phyloP scores from a whole-genome alignment of 2,113 vertebrate genomes.

The Tenrec ecaudatus region DNA sequence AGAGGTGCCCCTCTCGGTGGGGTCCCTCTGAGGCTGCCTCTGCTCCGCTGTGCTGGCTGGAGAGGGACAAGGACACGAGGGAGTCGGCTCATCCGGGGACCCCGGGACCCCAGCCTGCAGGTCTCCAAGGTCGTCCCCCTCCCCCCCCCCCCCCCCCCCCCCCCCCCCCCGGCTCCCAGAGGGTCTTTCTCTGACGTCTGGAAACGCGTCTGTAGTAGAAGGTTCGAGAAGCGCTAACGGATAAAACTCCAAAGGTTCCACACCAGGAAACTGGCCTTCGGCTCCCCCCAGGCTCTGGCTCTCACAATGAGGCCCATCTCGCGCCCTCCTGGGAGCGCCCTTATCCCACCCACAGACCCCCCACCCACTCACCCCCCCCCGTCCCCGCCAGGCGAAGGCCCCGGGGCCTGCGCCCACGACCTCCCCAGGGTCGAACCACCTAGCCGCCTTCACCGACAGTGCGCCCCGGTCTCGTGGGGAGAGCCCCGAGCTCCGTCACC shows the following conservation, averaged over 20 bases:
- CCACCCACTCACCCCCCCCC: too few relatives aligned
- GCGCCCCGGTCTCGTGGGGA: accelerated
- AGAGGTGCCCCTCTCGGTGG: accelerated
- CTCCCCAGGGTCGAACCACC: not conserved
- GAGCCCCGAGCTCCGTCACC: accelerated
- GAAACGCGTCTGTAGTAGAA: not conserved
- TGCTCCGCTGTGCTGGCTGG: not conserved
- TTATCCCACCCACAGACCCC: not conserved
- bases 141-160: too few relatives aligned
- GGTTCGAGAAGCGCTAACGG: not conserved
- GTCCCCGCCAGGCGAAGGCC: too few relatives aligned
- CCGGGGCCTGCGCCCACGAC: accelerated
- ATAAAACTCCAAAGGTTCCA: too few relatives aligned
- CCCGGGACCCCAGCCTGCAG: not conserved
- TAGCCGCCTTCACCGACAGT: accelerated
- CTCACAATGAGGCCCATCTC: not conserved
- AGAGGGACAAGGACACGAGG: not conserved
- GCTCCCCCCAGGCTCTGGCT: not conserved
- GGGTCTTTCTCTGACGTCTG: not conserved
- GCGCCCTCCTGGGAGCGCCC: not conserved
- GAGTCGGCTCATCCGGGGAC: not conserved
- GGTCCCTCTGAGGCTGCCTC: not conserved
- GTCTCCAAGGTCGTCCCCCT: too few relatives aligned
- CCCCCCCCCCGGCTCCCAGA: not conserved
- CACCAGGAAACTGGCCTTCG: too few relatives aligned